Percentiles rank a stretch among this genome's conserved stretches.
These are phyloP conservation scores for Chunga burmeisteri DNA, from an alignment of 2,113 vertebrate species.

Conservation along the genomic window DNA sequence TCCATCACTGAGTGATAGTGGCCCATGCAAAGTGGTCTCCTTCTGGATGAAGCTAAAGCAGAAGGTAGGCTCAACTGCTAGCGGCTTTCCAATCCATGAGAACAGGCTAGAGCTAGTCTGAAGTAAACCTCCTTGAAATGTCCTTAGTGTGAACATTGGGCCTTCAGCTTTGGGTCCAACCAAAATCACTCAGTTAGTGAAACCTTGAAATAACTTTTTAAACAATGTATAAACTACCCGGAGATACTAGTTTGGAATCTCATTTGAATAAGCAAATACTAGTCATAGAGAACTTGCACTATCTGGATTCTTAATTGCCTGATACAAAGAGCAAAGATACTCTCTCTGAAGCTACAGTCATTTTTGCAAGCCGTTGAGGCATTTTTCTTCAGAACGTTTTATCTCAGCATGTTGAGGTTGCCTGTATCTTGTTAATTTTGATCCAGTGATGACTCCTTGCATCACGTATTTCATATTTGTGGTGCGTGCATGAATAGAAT, in stretches of 20 bases:
- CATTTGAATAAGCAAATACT: neutral
- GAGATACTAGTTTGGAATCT: neutral
- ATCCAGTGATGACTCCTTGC: neutral
- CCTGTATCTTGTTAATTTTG: neutral
- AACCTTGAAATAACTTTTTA: neutral
- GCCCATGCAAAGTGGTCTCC: neutral
- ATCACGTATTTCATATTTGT: neutral
- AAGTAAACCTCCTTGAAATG: neutral
- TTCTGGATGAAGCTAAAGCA: neutral
- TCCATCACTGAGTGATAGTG: neutral
- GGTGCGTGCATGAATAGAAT: neutral
- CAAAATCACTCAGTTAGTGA: neutral
- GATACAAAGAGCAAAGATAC: neutral
- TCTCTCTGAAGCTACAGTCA: neutral
- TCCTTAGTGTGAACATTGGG: neutral
- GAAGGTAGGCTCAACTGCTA: neutral
- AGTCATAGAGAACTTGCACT: neutral
- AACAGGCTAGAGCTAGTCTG: neutral
- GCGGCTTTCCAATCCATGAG: neutral
- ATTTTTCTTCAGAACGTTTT: neutral
- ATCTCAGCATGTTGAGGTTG: neutral
- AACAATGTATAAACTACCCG: neutral
- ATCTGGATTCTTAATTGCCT: neutral
- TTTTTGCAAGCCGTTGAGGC: neutral
- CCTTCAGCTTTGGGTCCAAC: neutral